Evolutionary conservation across 2,888 invertebrate genomes (phyloP).

Genomic region (Parnassius apollo): DNA sequence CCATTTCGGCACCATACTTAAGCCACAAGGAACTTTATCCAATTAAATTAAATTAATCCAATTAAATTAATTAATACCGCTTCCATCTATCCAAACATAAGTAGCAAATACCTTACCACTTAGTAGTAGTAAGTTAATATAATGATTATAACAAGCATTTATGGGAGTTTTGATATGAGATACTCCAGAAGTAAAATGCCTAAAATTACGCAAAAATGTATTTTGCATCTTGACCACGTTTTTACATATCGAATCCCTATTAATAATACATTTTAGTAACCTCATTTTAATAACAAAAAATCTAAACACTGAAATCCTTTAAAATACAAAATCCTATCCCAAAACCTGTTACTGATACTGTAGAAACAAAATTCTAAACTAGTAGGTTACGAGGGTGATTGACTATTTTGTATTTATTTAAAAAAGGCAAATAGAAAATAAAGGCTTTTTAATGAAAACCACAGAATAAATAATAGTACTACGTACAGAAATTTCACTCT

Average conservation of each 20-base stretch:
- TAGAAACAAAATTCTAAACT: conserved; percentile 4
- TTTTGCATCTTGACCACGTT: neutral
- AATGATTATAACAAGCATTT: conserved; percentile 52
- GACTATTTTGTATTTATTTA: no score
- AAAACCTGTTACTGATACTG: neutral
- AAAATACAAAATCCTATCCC: neutral
- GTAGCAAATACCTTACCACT: conserved; percentile 83
- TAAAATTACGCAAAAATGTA: conserved; percentile 25
- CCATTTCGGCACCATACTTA: conserved; percentile 86
- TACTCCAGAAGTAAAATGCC: conserved; percentile 43
- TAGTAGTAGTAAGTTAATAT: conserved; percentile 73
- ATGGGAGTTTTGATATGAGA: conserved; percentile 41
- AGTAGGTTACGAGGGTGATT: conserved; percentile 7
- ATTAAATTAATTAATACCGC: conserved; percentile 77
- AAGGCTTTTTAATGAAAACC: no score
- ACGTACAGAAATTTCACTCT: no score
- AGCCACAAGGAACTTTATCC: conserved; percentile 78
- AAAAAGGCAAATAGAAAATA: no score
- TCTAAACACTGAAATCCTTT: neutral
- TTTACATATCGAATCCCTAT: neutral
- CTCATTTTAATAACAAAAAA: neutral
- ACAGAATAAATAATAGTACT: no score
- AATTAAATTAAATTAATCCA: conserved; percentile 41
- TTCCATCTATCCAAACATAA: conserved; percentile 92
- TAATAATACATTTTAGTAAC: neutral